phyloP scores from a whole-genome alignment of 2,113 vertebrate species.

The Urocitellus parryii region DNA sequence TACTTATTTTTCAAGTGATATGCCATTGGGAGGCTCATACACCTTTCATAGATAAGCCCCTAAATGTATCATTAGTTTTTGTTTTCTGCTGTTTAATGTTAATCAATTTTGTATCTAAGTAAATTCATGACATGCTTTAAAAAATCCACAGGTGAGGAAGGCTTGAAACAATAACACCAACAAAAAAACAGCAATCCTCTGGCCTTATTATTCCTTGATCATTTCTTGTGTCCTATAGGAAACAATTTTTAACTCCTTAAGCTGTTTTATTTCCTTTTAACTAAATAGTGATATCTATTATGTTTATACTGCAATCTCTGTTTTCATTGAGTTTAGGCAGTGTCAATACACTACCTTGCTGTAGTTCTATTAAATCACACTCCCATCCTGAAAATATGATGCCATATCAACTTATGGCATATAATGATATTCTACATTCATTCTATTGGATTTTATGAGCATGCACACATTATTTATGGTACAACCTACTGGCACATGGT shows the following conservation, averaged over 20 bases:
- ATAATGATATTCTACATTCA: not conserved
- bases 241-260: not conserved
- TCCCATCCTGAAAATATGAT: not conserved
- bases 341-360: not conserved
- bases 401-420: not conserved
- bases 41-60: not conserved
- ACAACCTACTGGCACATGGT: not conserved
- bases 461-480: not conserved
- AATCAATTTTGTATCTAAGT: slow-evolving; percentile 24
- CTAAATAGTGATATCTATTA: not conserved
- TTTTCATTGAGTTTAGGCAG: not conserved
- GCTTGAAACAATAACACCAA: not conserved
- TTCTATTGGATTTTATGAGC: not conserved
- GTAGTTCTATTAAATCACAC: not conserved
- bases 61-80: not conserved
- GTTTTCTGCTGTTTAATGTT: slow-evolving; percentile 5
- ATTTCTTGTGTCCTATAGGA: not conserved
- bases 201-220: not conserved
- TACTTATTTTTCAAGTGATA: not conserved
- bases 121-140: not conserved
- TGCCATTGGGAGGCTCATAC: not conserved
- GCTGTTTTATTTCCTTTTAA: not conserved
- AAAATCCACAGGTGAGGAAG: not conserved
- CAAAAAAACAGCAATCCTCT: not conserved
- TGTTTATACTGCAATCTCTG: not conserved